Evolutionary conservation across 2,797 vertebrate genomes (phyloP), one percentile per base, ranked within the genome.

Genomic region (Astyanax mexicanus): DNA sequence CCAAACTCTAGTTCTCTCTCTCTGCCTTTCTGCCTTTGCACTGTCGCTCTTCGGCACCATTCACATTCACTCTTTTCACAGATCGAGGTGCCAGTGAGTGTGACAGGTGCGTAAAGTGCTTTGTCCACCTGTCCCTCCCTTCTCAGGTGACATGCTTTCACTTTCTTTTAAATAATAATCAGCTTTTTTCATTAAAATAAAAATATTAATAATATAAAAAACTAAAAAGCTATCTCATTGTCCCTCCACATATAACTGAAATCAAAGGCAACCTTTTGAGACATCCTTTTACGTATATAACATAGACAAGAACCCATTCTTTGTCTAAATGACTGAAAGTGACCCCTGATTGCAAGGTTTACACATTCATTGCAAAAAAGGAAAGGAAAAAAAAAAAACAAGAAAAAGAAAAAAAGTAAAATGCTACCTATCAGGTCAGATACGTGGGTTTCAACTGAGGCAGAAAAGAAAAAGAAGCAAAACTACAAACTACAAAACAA

Each of bases 61-160:
- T 95, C 91, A 93, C 90, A 92, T 94, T 94, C 93, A 90, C 55
- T 71, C 68, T 29, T 29, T 95, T 91, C 92, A 93, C 91, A 92
- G 89, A 91, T 93, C 88, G 87, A 89, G 69, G 89, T 89, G 92
- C 85, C 84, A 86, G 89, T 88, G 91, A 94, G 92, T 92, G 92
- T 95, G 94, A 94, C 91, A 93, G 92, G 86, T 93, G 91, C 93
- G 79, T 86, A 86, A 87, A 89, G 84, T 89, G 89, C 85, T 89
- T 87, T 72, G n/a, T 83, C 82, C 82, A 90, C 87, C 85, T 77
- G 81, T 88, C 86, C 82, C 84, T 84, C 81, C 84, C 83, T 73
- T 72, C 69, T 67, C 72, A 81, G 71, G 74, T 72, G 68, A 88
- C 88, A 69, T 80, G 54, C 70, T 19, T 44, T 51, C 25, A 62